A percentile compares a stretch with the other conserved stretches of the same genome.
Evolutionary conservation across 2,888 invertebrate genomes (phyloP).

Genomic region (Oscheius sp.): DNA sequence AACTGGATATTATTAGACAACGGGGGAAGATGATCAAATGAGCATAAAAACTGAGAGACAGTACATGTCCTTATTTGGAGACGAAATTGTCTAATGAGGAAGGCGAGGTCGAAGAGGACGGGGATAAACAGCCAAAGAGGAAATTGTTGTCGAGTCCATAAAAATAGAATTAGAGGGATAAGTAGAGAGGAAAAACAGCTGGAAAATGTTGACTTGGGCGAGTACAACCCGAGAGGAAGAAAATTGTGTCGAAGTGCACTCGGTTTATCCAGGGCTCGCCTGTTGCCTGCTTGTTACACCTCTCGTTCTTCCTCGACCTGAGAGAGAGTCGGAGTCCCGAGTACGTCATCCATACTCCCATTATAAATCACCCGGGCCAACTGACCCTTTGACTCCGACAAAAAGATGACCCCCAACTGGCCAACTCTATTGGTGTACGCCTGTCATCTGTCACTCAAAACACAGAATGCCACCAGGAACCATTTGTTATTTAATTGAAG

Average conservation of each 20-base stretch:
- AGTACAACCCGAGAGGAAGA: neutral
- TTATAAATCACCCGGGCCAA: constrained; percentile 20
- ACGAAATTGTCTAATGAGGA: too few species aligned
- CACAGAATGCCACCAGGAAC: neutral
- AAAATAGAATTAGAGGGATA: neutral
- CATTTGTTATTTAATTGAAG: too few species aligned
- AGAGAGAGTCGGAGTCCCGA: neutral
- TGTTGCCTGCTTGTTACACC: constrained; percentile 30
- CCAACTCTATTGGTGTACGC: neutral
- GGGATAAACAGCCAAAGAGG: too few species aligned
- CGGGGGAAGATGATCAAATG: too few species aligned
- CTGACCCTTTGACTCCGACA: constrained; percentile 2
- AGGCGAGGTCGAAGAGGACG: too few species aligned
- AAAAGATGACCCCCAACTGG: neutral
- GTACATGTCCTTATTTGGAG: too few species aligned
- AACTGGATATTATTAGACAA: too few species aligned
- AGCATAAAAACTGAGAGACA: too few species aligned
- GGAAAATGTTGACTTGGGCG: neutral
- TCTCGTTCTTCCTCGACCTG: constrained; percentile 7
- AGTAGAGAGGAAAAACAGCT: neutral
- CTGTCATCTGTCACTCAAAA: neutral
- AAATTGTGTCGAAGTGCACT: constrained; percentile 7
- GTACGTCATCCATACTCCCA: constrained; percentile 14
- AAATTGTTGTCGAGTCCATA: neutral
- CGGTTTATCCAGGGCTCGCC: constrained; percentile 18